These are phyloP conservation scores for Phoebastria nigripes DNA, from an alignment of 2,797 vertebrate species.

Conservation along the genomic window DNA sequence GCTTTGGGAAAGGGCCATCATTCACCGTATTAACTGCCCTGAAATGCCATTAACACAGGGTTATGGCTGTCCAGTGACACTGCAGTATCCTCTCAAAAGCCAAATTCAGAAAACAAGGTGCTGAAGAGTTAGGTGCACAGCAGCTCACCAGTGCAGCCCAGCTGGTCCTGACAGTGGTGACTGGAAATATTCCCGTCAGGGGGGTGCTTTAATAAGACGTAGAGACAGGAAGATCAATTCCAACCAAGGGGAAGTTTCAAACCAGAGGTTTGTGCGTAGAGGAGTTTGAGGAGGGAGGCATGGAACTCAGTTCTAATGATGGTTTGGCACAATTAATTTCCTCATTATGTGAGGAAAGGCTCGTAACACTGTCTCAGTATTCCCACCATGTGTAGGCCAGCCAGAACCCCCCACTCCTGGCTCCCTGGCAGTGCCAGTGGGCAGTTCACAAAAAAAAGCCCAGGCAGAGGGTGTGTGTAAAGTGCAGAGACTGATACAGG, in stretches of 20 bases:
- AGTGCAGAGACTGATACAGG: neutral
- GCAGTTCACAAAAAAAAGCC: neutral
- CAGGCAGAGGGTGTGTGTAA: neutral
- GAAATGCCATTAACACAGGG: fast-evolving
- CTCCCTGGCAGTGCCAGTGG: neutral
- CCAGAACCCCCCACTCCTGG: neutral
- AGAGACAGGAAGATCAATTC: neutral
- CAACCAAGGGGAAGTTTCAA: neutral
- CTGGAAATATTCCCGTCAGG: neutral
- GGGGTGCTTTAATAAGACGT: neutral
- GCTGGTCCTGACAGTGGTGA: neutral
- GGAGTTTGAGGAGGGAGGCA: neutral
- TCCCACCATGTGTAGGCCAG: neutral
- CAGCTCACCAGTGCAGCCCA: neutral
- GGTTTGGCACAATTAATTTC: neutral
- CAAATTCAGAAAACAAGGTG: neutral
- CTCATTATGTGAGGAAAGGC: neutral
- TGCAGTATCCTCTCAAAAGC: neutral
- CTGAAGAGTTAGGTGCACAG: neutral
- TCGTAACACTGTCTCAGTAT: neutral
- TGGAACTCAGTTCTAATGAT: neutral
- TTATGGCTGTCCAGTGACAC: neutral
- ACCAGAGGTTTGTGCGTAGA: neutral
- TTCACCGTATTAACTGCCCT: neutral
- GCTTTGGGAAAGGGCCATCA: neutral